Evolutionary conservation across 2,797 vertebrate species (phyloP).

Genomic region (Platyrinchus mystaceus): DNA sequence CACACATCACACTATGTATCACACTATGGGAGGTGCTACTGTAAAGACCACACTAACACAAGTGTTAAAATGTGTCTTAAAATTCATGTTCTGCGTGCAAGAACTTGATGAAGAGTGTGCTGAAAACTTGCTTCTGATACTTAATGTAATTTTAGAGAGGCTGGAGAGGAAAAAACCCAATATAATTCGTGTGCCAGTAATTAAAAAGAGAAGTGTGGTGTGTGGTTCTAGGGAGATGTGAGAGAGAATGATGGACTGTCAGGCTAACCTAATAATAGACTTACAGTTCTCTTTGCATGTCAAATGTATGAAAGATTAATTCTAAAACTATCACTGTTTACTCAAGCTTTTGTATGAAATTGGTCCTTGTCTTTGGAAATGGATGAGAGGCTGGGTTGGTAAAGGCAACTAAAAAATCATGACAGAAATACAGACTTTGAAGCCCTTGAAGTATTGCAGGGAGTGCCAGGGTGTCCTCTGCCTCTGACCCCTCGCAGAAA

Average conservation of each 20-base stretch:
- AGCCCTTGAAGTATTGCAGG: not conserved
- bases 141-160: not conserved
- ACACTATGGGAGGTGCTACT: not conserved
- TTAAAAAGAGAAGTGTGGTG: not conserved
- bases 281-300: not conserved
- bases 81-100: not conserved
- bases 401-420: not conserved
- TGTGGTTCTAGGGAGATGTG: not conserved
- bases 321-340: not conserved
- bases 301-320: not conserved
- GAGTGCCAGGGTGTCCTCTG: not conserved
- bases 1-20: rapidly evolving
- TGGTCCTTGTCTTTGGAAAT: not conserved
- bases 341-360: not conserved
- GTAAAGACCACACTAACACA: not conserved
- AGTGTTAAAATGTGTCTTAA: not conserved
- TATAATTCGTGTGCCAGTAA: not conserved
- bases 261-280: not conserved
- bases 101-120: not conserved
- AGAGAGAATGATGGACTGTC: not conserved
- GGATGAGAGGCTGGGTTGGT: not conserved
- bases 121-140: not conserved
- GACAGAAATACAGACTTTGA: not conserved
- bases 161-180: rapidly evolving
- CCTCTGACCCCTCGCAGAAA: not conserved